Evolutionary conservation across 2,113 vertebrate genomes (phyloP).

Genomic region (Anseranas semipalmata): DNA sequence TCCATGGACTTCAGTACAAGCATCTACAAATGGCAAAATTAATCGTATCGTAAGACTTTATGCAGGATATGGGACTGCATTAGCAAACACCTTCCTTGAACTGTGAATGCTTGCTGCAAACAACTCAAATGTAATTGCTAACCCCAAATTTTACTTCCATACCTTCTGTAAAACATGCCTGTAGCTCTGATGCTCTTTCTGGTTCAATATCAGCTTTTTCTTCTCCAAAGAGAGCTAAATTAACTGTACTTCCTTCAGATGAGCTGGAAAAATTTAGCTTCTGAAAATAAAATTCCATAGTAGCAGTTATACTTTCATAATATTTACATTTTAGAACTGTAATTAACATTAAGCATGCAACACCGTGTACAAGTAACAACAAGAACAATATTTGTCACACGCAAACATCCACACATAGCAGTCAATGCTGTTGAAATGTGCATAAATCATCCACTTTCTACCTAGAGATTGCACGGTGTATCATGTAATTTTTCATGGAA

Average conservation of each 20-base stretch:
- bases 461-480: neutral
- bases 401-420: slow-evolving; percentile 33
- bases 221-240: slow-evolving; percentile 79
- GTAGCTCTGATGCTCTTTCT: slow-evolving; percentile 84
- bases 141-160: slow-evolving; percentile 31
- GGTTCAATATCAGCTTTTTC: slow-evolving; percentile 81
- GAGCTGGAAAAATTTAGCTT: slow-evolving; percentile 81
- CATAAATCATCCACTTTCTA: neutral
- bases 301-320: slow-evolving; percentile 8
- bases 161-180: slow-evolving; percentile 89
- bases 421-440: slow-evolving; percentile 65
- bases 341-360: slow-evolving; percentile 68
- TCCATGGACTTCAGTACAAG: neutral
- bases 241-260: slow-evolving; percentile 94
- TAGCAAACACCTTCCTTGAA: neutral
- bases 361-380: neutral
- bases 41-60: neutral
- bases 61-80: neutral
- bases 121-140: neutral
- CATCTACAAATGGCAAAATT: neutral
- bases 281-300: slow-evolving; percentile 76
- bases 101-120: neutral
- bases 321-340: neutral
- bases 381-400: slow-evolving; percentile 29
- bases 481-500: neutral